Base-by-base conservation (phyloP, 2,113 vertebrate species). In the Sinocyclocheilus anshuiensis region DNA sequence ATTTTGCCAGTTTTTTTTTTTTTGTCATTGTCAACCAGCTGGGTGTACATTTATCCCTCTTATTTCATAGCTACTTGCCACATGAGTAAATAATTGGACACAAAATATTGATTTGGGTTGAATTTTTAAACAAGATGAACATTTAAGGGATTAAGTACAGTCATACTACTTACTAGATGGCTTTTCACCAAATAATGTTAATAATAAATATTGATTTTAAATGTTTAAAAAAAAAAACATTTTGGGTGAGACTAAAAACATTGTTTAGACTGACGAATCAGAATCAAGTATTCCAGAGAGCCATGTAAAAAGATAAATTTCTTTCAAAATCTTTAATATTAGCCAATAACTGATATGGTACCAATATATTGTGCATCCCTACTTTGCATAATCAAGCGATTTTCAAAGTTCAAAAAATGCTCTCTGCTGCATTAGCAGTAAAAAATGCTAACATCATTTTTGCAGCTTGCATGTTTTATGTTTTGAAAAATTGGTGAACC, bases 401-500 rank as follows among this genome's bases (percentile, higher is more conserved):
- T 16, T 16, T 67, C 63, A 7, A 16, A 65, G 26, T 12, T 48
- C 10, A 48, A 5, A 48, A 50, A 50, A 48, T 12, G 48, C 12
- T 36, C 67, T 8, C 67, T 71, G 67, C 67, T 71, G n/a, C 13
- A 18, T 11, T 20, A 4, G n/a, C 15, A 29, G 45, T 26, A 26
- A 55, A 78, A 57, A 36, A 59, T 59, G 7, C 29, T 33, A 11
- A 26, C 7, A 3, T 45, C 10, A 39, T 22, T 20, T n/a, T 77
- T 57, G 24, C 26, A 57, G 22, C 5, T 80, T n/a, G 78, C 78
- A 61, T 63, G 33, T 39, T 63, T 26, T 45, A 42, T 9, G 8
- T 42, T 42, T 42, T 26, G 79, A 81, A 67, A 81, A 83, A 80
- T 80, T 72, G 77, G 63, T 86, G 45, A 33, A 67, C 77, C 3